Conservation (phyloP, 2,113 vertebrate species). For the Nymphicus hollandicus region DNA sequence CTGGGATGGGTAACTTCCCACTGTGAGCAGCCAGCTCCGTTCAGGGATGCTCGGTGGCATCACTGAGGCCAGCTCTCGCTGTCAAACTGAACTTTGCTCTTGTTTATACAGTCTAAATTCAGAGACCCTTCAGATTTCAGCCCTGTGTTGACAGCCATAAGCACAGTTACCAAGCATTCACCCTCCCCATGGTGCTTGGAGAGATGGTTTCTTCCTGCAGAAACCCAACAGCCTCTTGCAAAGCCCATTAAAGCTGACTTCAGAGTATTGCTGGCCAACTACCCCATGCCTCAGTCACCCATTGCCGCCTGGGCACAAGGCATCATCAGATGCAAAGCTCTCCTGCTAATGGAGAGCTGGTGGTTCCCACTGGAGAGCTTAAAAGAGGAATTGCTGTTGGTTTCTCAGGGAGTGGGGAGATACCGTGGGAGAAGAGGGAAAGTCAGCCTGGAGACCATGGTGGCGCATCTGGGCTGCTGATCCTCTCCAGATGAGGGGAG, state of each 20-base stretch:
- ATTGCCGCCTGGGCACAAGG: accelerated
- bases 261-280: background rate
- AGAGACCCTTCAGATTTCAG: background rate
- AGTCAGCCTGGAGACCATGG: background rate
- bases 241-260: background rate
- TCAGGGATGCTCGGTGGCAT: background rate
- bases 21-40: background rate
- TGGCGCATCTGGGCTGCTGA: accelerated
- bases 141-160: accelerated
- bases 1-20: background rate
- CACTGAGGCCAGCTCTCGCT: background rate
- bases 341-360: background rate
- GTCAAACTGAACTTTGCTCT: background rate
- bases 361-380: background rate
- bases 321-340: accelerated
- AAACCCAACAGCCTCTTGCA: background rate
- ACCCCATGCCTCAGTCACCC: background rate
- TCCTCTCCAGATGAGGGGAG: background rate
- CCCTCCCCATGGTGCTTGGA: background rate
- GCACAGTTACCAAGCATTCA: background rate
- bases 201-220: background rate
- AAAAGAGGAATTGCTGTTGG: background rate
- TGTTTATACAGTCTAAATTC: accelerated
- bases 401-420: background rate
- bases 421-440: background rate